These are phyloP conservation scores for Leptosomus discolor DNA, from an alignment of 2,113 vertebrate genomes.

Conservation along the genomic window DNA sequence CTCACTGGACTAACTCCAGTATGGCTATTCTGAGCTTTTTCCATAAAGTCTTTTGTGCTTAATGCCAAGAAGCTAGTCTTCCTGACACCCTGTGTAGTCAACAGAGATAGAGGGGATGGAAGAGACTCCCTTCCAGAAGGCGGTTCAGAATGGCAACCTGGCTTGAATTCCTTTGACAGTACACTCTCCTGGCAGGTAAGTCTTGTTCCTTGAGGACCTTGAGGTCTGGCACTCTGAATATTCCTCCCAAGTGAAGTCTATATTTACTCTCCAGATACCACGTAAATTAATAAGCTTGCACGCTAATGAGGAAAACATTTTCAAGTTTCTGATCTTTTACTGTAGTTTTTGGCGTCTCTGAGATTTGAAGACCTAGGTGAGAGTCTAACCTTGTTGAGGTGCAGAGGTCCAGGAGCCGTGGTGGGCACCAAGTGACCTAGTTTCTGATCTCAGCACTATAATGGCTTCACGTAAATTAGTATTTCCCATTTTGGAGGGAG, in stretches of 20 bases:
- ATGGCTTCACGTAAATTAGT: neutral
- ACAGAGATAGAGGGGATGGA: neutral
- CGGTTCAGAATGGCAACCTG: neutral
- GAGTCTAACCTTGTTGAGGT: rapidly evolving
- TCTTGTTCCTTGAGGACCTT: neutral
- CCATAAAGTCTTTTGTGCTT: neutral
- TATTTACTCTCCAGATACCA: neutral
- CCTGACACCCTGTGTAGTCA: neutral
- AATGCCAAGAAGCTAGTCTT: neutral
- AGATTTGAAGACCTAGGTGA: neutral
- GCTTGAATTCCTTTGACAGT: neutral
- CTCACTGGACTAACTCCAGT: neutral
- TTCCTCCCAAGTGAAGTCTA: neutral
- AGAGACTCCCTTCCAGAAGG: neutral
- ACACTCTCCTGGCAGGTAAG: neutral
- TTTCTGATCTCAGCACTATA: neutral
- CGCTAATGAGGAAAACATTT: neutral
- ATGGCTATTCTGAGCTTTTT: neutral
- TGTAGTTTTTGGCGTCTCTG: neutral
- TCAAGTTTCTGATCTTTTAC: neutral
- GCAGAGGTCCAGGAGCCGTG: neutral
- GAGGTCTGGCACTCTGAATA: neutral
- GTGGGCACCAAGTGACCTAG: neutral
- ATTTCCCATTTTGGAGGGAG: neutral
- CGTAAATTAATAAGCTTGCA: neutral